Percentiles rank a stretch among this genome's conserved stretches.
Evolutionary conservation across 2,797 vertebrate genomes (phyloP).

Genomic region (Pseudochaenichthys georgianus): DNA sequence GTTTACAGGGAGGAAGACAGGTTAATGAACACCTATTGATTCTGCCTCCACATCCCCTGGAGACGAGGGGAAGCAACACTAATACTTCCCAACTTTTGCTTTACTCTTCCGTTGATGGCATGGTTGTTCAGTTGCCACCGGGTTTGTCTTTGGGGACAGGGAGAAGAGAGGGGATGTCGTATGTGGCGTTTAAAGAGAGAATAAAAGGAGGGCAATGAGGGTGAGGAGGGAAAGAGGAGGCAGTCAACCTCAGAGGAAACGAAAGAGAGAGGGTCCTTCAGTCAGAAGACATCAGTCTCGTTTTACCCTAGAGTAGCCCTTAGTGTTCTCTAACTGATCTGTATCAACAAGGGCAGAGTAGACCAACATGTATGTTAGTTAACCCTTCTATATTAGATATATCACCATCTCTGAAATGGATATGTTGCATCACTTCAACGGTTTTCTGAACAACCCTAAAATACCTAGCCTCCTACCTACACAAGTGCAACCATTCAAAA

Average conservation of each 20-base stretch:
- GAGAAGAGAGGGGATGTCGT: slow-evolving; percentile 21
- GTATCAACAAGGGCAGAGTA: neutral
- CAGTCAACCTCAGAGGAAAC: slow-evolving; percentile 39
- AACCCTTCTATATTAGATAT: neutral
- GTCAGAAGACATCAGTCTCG: no score
- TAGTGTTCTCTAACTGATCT: neutral
- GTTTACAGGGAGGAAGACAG: slow-evolving; percentile 64
- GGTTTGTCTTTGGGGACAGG: slow-evolving; percentile 14
- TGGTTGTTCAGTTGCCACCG: slow-evolving; percentile 3
- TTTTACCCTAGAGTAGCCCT: slow-evolving; percentile 12
- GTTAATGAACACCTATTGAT: slow-evolving; percentile 84
- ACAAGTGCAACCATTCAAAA: no score
- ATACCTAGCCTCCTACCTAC: no score
- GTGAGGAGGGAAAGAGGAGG: slow-evolving; percentile 46
- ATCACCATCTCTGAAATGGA: neutral
- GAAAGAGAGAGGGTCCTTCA: neutral
- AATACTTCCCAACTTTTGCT: slow-evolving; percentile 72
- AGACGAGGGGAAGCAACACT: slow-evolving; percentile 65
- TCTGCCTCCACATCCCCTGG: slow-evolving; percentile 44
- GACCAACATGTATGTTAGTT: neutral
- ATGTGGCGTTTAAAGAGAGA: slow-evolving; percentile 45
- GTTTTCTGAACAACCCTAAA: neutral
- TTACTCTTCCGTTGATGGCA: slow-evolving; percentile 43
- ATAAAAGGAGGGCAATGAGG: slow-evolving; percentile 56
- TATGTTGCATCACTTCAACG: neutral